phyloP scores from a whole-genome alignment of 2,113 vertebrate genomes.

The Corythaeola cristata region DNA sequence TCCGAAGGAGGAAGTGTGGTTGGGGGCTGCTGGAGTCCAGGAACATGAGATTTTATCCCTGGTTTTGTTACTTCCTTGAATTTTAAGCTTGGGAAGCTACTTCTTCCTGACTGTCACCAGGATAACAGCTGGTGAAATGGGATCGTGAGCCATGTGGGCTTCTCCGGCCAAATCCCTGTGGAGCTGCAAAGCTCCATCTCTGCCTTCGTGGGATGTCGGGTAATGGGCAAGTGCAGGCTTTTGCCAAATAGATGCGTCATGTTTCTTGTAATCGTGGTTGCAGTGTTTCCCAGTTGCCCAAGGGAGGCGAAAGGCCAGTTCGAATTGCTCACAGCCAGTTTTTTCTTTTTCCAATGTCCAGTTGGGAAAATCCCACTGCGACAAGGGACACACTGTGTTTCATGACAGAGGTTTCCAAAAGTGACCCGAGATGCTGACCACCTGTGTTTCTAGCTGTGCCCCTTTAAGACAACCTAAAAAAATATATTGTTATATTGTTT shows the following conservation, averaged over 20 bases:
- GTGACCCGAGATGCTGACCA: not conserved
- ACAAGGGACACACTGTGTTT: not conserved
- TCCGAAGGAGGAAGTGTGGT: not conserved
- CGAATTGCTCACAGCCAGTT: not conserved
- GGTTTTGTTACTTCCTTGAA: not conserved
- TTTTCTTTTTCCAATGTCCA: not conserved
- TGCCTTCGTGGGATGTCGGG: not conserved
- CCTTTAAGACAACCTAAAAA: not conserved
- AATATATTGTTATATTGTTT: not conserved
- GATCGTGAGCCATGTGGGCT: not conserved
- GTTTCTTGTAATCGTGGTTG: not conserved
- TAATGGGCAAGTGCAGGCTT: not conserved
- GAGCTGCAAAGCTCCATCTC: not conserved
- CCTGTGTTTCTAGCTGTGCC: not conserved
- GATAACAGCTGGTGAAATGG: not conserved
- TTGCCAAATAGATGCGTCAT: not conserved
- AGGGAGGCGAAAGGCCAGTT: not conserved
- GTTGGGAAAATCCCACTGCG: not conserved
- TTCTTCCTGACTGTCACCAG: not conserved
- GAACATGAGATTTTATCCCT: not conserved
- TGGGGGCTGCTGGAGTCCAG: fast-evolving
- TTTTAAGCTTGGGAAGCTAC: not conserved
- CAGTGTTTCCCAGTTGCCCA: not conserved
- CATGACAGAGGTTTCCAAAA: not conserved
- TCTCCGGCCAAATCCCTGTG: not conserved